These are phyloP conservation scores for Octopus bimaculoides DNA, from an alignment of 1,140 invertebrate genomes.

Conservation along the genomic window DNA sequence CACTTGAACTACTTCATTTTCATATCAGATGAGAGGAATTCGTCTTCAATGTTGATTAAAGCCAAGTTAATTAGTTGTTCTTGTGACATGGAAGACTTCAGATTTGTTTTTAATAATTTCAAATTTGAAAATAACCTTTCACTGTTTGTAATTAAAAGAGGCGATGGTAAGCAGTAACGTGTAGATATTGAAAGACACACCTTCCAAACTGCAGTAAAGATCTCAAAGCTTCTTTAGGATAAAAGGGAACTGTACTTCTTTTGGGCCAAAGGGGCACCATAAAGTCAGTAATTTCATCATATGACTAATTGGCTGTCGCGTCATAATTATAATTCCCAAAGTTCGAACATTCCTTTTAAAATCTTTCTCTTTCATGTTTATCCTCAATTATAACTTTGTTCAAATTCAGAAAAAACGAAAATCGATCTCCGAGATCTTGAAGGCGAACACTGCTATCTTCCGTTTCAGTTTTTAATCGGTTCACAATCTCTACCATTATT, in stretches of 20 bases:
- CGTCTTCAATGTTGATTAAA: no score
- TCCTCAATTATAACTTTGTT: neutral
- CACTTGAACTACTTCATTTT: neutral
- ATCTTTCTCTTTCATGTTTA: conserved; percentile 1
- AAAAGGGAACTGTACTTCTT: neutral
- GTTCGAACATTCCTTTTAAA: neutral
- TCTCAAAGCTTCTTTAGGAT: neutral
- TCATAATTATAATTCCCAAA: neutral
- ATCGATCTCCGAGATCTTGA: conserved; percentile 7
- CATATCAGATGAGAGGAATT: no score
- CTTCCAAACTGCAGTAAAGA: conserved; percentile 12
- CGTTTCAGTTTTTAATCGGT: conserved; percentile 13
- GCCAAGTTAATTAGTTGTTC: neutral
- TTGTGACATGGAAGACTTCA: conserved; percentile 10
- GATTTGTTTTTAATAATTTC: conserved; percentile 10
- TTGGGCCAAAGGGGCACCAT: no score
- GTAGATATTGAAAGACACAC: neutral
- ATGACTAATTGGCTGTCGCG: neutral
- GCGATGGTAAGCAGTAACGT: conserved; percentile 14
- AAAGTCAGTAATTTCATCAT: conserved; percentile 4
- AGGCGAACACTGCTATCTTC: conserved; percentile 9
- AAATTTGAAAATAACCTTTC: neutral
- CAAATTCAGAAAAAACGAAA: neutral
- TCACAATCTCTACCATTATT: conserved; percentile 13
- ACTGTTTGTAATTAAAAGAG: neutral